Evolutionary conservation across 2,797 vertebrate species (phyloP).

Genomic region (Atherinosoma microstoma): DNA sequence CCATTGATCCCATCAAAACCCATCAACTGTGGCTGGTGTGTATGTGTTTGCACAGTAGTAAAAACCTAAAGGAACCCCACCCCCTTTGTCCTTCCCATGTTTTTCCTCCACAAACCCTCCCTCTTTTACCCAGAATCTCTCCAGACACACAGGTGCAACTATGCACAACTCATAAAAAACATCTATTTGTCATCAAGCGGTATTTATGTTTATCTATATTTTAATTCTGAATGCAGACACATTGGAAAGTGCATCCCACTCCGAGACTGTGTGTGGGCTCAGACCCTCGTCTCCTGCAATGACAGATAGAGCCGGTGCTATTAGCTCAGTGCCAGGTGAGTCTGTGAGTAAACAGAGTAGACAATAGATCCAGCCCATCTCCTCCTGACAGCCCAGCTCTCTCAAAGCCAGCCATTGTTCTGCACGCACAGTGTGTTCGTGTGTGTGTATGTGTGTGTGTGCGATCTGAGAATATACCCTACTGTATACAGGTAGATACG

Average conservation of each 20-base stretch:
- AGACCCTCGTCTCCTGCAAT: conserved; percentile 67
- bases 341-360: conserved; percentile 77
- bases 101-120: conserved; percentile 64
- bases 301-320: conserved; percentile 75
- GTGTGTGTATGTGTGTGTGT: conserved; percentile 27
- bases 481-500: conserved; percentile 43
- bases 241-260: not conserved
- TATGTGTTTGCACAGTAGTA: conserved; percentile 80
- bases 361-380: conserved; percentile 79
- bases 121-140: conserved; percentile 52
- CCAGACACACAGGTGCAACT: conserved; percentile 72
- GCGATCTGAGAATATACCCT: conserved; percentile 39
- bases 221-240: not conserved
- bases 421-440: conserved; percentile 30
- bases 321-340: conserved; percentile 83
- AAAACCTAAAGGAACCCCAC: conserved; percentile 72
- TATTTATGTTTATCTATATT: not conserved
- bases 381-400: conserved; percentile 68
- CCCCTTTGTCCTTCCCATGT: conserved; percentile 34
- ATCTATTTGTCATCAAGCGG: not conserved
- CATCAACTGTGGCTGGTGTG: conserved; percentile 67
- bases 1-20: conserved; percentile 83
- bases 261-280: conserved; percentile 54
- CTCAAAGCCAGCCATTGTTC: conserved; percentile 77
- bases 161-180: conserved; percentile 18